Evolutionary conservation across 2,888 invertebrate genomes (phyloP).

Genomic region (Alloplasta piceator): DNA sequence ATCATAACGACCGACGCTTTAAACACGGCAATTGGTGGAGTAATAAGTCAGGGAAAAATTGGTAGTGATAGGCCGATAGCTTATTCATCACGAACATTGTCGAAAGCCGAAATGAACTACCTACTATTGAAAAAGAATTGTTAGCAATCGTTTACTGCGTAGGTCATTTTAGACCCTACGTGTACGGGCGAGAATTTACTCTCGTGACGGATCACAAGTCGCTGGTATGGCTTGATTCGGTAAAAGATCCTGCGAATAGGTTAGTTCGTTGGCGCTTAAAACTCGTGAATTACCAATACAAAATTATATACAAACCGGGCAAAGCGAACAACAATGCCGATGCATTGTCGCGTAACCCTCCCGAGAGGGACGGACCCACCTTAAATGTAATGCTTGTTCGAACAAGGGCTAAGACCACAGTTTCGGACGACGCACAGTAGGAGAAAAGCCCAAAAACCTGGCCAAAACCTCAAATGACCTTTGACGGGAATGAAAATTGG

Average conservation of each 20-base stretch:
- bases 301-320: conserved; percentile 36
- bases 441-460: too few relatives aligned
- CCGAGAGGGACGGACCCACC: not conserved
- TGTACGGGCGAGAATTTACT: conserved; percentile 49
- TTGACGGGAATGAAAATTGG: too few relatives aligned
- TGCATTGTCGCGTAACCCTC: conserved; percentile 30
- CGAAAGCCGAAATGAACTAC: conserved; percentile 69
- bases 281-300: conserved; percentile 38
- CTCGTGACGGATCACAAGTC: conserved; percentile 51
- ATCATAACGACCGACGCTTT: conserved; percentile 76
- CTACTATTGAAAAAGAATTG: conserved; percentile 77
- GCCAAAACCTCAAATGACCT: too few relatives aligned
- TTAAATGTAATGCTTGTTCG: too few relatives aligned
- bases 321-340: conserved; percentile 38
- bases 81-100: conserved; percentile 74
- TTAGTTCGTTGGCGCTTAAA: conserved; percentile 26
- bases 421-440: too few relatives aligned
- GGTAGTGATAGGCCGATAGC: conserved; percentile 72
- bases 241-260: conserved; percentile 34
- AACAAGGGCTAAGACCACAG: too few relatives aligned
- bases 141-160: conserved; percentile 49
- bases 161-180: conserved; percentile 49
- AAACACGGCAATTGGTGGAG: conserved; percentile 72
- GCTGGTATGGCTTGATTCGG: conserved; percentile 38
- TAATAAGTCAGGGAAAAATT: conserved; percentile 72